Base-by-base conservation (phyloP, 2,113 vertebrate species). In the Pungitius pungitius region DNA sequence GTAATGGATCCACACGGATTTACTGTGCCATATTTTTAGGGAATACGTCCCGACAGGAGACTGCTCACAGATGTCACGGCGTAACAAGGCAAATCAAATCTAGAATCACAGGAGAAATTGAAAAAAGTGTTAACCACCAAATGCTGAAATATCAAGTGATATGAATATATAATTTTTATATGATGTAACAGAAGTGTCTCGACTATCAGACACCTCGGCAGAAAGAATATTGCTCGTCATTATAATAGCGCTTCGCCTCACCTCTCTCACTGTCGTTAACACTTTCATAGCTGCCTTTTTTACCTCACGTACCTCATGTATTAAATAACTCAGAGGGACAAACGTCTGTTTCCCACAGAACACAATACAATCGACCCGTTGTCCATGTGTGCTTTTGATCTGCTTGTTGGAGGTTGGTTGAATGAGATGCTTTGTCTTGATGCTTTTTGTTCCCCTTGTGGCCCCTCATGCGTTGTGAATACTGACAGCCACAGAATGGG, bases 91-190 rank as follows among this genome's bases (percentile, higher is more conserved):
- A 85, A 77, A 80, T 77, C 67, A 63, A 59, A 65, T 64, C 73
- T 65, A 62, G 83, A 90, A 86, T 85, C 85, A 83, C 42, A 70
- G 64, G 63, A 83, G 82, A 78, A 77, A 73, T 80, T 66, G 73
- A 51, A 88, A 77, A 57, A 73, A 66, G 55, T 39, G 20, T 66
- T 80, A 67, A 20, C 66, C 6, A 30, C 42, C 78, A 83, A 80
- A 78, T 78, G 62, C 62, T 74, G 73, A 69, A 40, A 67, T 79
- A 52, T 80, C 35, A 61, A 69, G 54, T 47, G 17, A 15, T 64
- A 33, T 45, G n/a, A n/a, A n/a, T 75, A 15, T 20, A 68, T 18
- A 73, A 30, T 76, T 80, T 74, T 60, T n/a, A 57, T 69, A 80
- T 56, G 66, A 68, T 68, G 51, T 71, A 80, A 73, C 57, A 68